Base-by-base conservation (phyloP, 2,888 invertebrate genomes). In the Melikaiella ostensackeni region DNA sequence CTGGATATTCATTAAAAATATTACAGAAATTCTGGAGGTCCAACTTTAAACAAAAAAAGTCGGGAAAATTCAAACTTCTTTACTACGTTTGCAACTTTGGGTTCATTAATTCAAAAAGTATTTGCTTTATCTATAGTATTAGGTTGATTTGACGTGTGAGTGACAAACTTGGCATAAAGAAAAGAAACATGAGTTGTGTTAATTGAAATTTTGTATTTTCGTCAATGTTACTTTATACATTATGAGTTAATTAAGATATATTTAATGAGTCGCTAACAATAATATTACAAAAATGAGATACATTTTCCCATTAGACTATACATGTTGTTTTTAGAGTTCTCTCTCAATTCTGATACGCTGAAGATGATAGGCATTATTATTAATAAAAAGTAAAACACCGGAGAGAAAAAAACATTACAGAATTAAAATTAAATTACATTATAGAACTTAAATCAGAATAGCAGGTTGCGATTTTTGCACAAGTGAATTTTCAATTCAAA, bases 271-370 rank as follows among this genome's bases (percentile, higher is more conserved):
- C 21, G 21, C 55, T 55, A 55, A 55, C 55, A 55, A 55, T 55
- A 55, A 55, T 55, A 55, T 55, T 55, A 55, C 50, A 55, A 55
- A 55, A 55, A 55, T 55, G 55, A 55, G 55, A 55, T 21, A 55
- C 55, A n/a, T 3, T 55, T 55, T 55, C 21, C 21, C 55, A 21
- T 9, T 55, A 55, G 9, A 55, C 55, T 8, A 21, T 55, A 55
- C 21, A 55, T 55, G 55, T 9, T 55, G n/a, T 11, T 21, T 21
- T 55, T n/a, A 21, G 21, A 55, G 9, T 21, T 55, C 21, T 21
- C 11, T 21, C 55, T n/a, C n/a, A 21, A 11, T 21, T 55, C 21
- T 21, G 55, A 55, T 21, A 2, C 55, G 21, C 21, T 21, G 55
- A 55, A 55, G 55, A 55, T 4, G 9, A 11, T 55, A 11, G 55